Evolutionary conservation across 2,113 vertebrate species (phyloP).

Genomic region (Thunnus thynnus): DNA sequence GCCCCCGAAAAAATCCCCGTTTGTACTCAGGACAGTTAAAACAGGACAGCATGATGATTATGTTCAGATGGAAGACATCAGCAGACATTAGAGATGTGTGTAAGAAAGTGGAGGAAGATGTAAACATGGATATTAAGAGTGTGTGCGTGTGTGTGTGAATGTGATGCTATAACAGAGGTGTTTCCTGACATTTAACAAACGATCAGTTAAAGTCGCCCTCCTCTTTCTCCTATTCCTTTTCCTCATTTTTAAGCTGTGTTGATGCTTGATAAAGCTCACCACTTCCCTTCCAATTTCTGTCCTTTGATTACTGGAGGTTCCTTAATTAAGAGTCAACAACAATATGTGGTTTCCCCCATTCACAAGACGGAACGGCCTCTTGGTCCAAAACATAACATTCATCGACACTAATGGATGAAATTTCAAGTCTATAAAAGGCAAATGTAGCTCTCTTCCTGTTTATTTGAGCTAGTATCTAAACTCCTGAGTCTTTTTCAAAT

Average conservation of each 20-base stretch:
- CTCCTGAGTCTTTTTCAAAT: constrained; percentile 5
- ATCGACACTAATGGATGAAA: not conserved
- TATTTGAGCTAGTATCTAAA: no score
- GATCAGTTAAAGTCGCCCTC: constrained; percentile 17
- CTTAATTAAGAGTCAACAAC: not conserved
- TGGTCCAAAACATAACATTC: not conserved
- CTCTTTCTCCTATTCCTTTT: constrained; percentile 26
- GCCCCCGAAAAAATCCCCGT: constrained; percentile 13
- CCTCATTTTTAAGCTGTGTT: constrained; percentile 11
- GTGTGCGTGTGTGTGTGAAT: not conserved
- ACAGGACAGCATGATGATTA: constrained; percentile 23
- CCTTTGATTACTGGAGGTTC: constrained; percentile 14
- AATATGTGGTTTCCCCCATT: constrained; percentile 3
- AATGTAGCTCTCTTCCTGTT: constrained; percentile 9
- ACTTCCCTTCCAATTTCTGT: constrained; percentile 22
- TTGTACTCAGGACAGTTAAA: constrained; percentile 42
- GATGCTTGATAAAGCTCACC: constrained; percentile 50
- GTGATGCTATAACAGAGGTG: not conserved
- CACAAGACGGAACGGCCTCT: not conserved
- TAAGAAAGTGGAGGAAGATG: not conserved
- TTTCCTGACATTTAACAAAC: constrained; percentile 33
- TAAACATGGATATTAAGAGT: not conserved
- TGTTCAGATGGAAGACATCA: constrained; percentile 45
- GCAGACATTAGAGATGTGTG: constrained; percentile 22
- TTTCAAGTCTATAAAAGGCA: not conserved